phyloP scores from a whole-genome alignment of 2,888 invertebrate species.

The Luperina nickerlii region DNA sequence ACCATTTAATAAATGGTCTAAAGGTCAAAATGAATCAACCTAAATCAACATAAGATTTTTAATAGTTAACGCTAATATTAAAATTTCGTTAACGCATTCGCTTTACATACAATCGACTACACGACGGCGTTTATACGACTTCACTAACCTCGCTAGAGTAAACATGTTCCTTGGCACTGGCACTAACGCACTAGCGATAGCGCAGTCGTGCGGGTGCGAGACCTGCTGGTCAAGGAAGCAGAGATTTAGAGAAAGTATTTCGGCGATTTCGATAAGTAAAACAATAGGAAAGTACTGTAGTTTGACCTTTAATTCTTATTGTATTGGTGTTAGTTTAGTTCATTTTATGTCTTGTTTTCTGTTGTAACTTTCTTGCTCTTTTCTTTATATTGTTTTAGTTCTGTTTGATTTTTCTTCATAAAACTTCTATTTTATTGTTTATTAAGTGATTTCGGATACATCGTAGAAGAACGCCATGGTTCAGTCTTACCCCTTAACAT shows the following conservation, averaged over 20 bases:
- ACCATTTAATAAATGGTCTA: neutral
- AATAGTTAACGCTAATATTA: neutral
- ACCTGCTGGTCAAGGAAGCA: neutral
- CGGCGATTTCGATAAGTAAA: constrained; percentile 5
- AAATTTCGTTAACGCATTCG: neutral
- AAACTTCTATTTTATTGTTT: neutral
- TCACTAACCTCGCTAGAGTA: too few species aligned
- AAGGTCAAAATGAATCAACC: neutral
- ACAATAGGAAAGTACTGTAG: neutral
- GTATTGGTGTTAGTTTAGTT: neutral
- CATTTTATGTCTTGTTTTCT: neutral
- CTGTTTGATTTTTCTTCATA: neutral
- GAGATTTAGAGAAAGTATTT: neutral
- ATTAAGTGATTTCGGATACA: neutral
- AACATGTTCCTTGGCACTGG: too few species aligned
- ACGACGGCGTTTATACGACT: too few species aligned
- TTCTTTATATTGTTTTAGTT: neutral
- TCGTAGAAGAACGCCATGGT: neutral
- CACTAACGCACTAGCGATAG: neutral
- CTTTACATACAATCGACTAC: neutral
- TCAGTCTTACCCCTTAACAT: neutral
- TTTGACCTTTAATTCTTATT: constrained; percentile 11
- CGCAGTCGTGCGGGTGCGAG: neutral
- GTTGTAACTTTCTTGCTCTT: constrained; percentile 14
- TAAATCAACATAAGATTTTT: neutral